Percentiles rank a stretch among this genome's conserved stretches.
phyloP scores from a whole-genome alignment of 2,113 vertebrate species.

The Gnathonemus echidnorhynchus region DNA sequence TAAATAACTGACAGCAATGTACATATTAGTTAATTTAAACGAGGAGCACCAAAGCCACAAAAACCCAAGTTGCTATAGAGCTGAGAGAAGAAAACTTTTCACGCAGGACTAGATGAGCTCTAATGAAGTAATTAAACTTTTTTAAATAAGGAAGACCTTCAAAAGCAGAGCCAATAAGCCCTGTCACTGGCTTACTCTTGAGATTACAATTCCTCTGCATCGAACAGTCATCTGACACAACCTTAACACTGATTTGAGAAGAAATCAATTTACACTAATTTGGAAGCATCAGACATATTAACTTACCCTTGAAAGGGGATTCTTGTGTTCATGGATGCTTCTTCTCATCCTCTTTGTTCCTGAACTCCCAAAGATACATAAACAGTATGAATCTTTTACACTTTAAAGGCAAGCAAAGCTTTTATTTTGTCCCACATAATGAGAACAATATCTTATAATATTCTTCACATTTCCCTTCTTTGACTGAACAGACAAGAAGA shows the following conservation, averaged over 20 bases:
- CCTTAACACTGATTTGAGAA: neutral
- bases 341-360: neutral
- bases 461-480: neutral
- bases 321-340: neutral
- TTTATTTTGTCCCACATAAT: neutral
- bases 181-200: neutral
- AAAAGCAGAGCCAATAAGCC: neutral
- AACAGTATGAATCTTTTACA: neutral
- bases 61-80: neutral
- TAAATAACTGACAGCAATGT: no score
- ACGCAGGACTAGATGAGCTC: neutral
- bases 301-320: neutral
- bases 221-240: neutral
- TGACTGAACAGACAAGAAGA: neutral
- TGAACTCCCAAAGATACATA: neutral
- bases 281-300: neutral
- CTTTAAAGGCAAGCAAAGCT: neutral
- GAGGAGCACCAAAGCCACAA: neutral
- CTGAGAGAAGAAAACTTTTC: neutral
- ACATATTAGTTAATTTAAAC: no score
- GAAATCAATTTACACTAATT: neutral
- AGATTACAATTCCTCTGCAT: neutral
- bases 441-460: neutral
- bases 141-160: neutral
- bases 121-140: neutral